A percentile compares a stretch with the other conserved stretches of the same genome.
Evolutionary conservation across 2,113 vertebrate genomes (phyloP).

Genomic region (Neolamprologus brichardi): DNA sequence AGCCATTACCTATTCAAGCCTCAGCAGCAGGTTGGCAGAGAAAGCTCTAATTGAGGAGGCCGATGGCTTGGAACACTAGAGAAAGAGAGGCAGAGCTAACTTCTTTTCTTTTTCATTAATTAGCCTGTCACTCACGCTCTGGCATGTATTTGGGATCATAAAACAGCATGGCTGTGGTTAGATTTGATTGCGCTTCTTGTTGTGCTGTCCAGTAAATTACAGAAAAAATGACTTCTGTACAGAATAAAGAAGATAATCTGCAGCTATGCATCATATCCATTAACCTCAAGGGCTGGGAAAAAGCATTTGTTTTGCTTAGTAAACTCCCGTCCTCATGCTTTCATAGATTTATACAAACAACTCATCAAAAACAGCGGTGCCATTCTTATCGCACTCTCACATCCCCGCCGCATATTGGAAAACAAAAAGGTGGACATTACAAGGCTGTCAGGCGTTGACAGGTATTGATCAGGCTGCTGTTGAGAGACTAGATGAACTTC

Average conservation of each 20-base stretch:
- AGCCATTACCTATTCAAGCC: constrained; percentile 47
- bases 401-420: neutral
- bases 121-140: constrained; percentile 41
- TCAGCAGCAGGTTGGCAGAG: constrained; percentile 40
- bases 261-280: neutral
- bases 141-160: constrained; percentile 1
- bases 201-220: neutral
- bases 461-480: constrained; percentile 46
- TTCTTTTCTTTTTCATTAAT: constrained; percentile 32
- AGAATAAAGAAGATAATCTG: neutral
- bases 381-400: neutral
- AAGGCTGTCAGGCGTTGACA: constrained; percentile 20
- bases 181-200: neutral
- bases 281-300: neutral
- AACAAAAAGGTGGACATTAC: constrained; percentile 22
- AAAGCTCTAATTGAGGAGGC: constrained; percentile 55
- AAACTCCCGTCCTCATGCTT: neutral
- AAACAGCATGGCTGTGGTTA: neutral
- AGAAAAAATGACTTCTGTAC: neutral
- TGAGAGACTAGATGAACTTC: neutral
- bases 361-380: neutral
- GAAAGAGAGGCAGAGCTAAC: neutral
- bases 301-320: neutral
- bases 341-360: neutral
- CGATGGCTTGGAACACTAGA: constrained; percentile 17